A percentile compares a stretch with the other conserved stretches of the same genome.
Conservation (phyloP, 2,797 vertebrate species). For the Aphelocoma californica region DNA sequence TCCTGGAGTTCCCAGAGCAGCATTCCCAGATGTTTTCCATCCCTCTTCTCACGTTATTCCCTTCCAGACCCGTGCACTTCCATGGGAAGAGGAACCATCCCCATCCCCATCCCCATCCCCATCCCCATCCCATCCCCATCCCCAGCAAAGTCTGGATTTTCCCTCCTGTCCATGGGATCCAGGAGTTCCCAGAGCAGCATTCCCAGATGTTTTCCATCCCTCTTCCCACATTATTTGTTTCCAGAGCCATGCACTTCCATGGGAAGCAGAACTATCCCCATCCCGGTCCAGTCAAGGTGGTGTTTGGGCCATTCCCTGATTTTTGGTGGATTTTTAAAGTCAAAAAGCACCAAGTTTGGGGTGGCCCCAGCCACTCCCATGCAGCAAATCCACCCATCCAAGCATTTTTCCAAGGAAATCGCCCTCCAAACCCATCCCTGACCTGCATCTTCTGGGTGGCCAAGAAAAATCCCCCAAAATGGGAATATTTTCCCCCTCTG, state of each 20-base stretch:
- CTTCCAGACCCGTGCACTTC: accelerated
- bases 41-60: accelerated
- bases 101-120: background rate
- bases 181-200: background rate
- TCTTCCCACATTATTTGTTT: accelerated
- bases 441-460: background rate
- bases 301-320: background rate
- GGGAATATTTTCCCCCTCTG: background rate
- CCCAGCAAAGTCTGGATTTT: too few relatives aligned
- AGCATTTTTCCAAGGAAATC: background rate
- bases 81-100: background rate
- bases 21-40: background rate
- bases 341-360: background rate
- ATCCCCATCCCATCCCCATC: too few relatives aligned
- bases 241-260: accelerated
- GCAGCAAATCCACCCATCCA: background rate
- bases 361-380: accelerated
- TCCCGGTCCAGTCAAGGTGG: background rate
- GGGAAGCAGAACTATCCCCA: background rate
- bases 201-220: background rate
- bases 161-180: accelerated
- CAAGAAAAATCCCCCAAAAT: background rate
- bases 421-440: background rate
- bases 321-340: background rate
- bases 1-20: accelerated